Conservation (phyloP, 1,140 invertebrate species). For the Brachionus plicatilis region DNA sequence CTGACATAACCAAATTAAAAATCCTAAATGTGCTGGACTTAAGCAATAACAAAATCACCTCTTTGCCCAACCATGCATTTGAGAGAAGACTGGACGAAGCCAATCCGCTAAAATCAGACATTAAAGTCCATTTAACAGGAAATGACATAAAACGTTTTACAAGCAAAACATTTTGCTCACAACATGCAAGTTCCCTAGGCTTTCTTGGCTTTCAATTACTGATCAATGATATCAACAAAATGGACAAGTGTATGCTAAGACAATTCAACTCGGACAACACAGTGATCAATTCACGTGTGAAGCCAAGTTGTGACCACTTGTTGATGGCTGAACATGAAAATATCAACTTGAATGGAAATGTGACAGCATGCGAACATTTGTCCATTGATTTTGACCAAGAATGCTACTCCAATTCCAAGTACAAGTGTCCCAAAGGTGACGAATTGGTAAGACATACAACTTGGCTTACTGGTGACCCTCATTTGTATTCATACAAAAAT, state of each 20-base stretch:
- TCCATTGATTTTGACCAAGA: neutral
- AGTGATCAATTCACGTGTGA: neutral
- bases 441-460: neutral
- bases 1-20: neutral
- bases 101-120: neutral
- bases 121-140: neutral
- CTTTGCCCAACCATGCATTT: neutral
- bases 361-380: neutral
- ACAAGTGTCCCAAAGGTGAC: neutral
- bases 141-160: neutral
- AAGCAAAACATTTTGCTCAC: neutral
- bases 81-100: neutral
- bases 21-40: neutral
- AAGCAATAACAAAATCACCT: neutral
- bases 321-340: neutral
- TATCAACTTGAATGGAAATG: neutral
- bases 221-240: neutral
- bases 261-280: neutral
- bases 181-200: neutral
- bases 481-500: conserved; percentile 17
- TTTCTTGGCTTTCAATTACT: neutral
- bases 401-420: neutral
- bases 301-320: neutral
- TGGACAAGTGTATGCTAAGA: neutral
- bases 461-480: neutral